Evolutionary conservation across 1,140 invertebrate genomes (phyloP), one percentile per base, ranked within the genome.

Genomic region (Drosophila takahashii): DNA sequence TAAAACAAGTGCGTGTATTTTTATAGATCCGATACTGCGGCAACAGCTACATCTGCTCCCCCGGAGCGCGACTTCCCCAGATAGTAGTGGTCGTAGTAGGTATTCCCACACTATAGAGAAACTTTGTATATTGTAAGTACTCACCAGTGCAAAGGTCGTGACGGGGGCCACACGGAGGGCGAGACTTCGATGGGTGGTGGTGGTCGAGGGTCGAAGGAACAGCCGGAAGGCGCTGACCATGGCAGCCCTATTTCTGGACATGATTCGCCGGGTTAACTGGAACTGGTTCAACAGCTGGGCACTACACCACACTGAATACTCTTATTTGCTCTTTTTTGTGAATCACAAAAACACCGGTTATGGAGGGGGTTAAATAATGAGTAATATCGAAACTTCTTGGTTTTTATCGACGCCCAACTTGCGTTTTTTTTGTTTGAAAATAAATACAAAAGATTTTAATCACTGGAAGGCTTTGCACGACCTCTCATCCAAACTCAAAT

Each of bases 221-320:
- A 87, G 70, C 51, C 81, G 77, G 37, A 90, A 62, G 75, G 67
- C 81, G 65, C 77, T 86, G n/a, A 86, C 65, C 50, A 84, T 72
- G 62, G 79, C 52, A 53, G 70, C 69, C 67, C 77, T 83, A 73
- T 67, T 73, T 73, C 81, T 83, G 66, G 84, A 83, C 83, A 87
- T 87, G 45, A 26, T 79, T 36, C 39, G 15, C 34, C 26, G 9
- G 37, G n/a, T 32, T 8, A 29, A 57, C 16, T 52, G 34, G 44
- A 56, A 76, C 71, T 51, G 58, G 34, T 37, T 26, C 26, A 32
- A 29, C 47, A 10, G 27, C 47, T 50, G 47, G 27, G 32, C 57
- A 52, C 41, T 15, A 67, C 53, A 26, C 62, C 48, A 48, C 60
- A 50, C 56, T 34, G 22, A 52, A 37, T 15, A 34, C 64, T 56